Base-by-base conservation (phyloP, 2,797 vertebrate species). In the Spheniscus humboldti region DNA sequence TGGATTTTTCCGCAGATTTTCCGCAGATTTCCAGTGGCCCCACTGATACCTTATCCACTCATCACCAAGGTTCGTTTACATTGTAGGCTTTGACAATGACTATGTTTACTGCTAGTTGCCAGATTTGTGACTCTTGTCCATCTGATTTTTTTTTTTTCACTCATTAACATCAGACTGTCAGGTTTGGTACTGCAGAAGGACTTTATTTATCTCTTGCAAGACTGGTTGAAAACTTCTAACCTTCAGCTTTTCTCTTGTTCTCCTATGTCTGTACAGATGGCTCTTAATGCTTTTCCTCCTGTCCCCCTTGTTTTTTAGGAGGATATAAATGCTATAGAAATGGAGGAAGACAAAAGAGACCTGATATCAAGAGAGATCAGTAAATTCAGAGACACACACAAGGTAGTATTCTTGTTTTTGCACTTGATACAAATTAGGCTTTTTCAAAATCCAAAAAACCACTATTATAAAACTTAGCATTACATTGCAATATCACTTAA, bases 331-430 rank as follows among this genome's bases (percentile, higher is more conserved):
- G 99, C 99, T 94, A 99, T 99, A 97, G 99, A 99, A 98, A 99
- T 99, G 98, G 99, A 99, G 97, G 99, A 99, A 97, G 99, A 99
- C 98, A 99, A 99, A 98, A 99, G 99, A 98, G 99, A 99, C 98
- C 98, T 99, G 98, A 99, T 99, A 98, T 99, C 99, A 96, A 98
- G 99, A 98, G 99, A 99, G 98, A 99, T 99, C 98, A 99, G 99
- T 99, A 99, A 99, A 99, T 99, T 99, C 98, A 99, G 99, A 96
- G 99, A 99, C 97, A 99, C 99, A 94, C 99, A 99, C 98, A 99
- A 99, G 99, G 99, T 99, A 99, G 99, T 99, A 98, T 98, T 98
- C 96, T 98, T 98, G 90, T 97, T 98, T 98, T 98, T 98, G 96
- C 95, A 52, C 91, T 98, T 98, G 85, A 96, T 98, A 96, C 94